Evolutionary conservation across 1,140 invertebrate species (phyloP), one percentile per base, ranked within the genome.

Genomic region (Delia radicum): DNA sequence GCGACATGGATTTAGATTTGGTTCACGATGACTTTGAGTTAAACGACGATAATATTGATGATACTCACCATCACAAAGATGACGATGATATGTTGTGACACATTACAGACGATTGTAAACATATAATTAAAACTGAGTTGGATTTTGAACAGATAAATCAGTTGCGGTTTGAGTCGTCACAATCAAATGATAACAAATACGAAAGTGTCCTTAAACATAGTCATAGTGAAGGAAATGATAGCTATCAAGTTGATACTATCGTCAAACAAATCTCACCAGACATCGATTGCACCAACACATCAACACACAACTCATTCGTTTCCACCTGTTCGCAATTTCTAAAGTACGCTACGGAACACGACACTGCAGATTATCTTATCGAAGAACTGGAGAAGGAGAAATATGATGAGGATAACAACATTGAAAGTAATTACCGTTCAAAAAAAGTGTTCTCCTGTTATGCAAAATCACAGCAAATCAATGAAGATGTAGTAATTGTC

Each of bases 41-140:
- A 15, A 87, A 86, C 77, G 81, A 87, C n/a, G 86, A 88, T 75
- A 83, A 81, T 29, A 86, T 88, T 79, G 80, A 81, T 78, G 87
- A 87, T 81, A 81, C 80, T 79, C 83, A 87, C 76, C 67, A 37
- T 28, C 78, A 80, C 2, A 78, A 78, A 5, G 81, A 84, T 42
- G 88, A 88, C 62, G 81, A 84, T 42, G 88, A 88, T 55, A 87
- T 89, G 84, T 89, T 89, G 88, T 89, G 88, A 89, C 88, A 88
- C 24, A 55, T 21, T 55, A 55, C 48, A 55, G 48, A 55, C 6
- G n/a, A n/a, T n/a, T 55, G 4, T n/a, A 55, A 55, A 55, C 48
- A 24, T 3, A 21, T 55, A 21, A 55, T 55, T 21, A 55, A 55
- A 55, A 24, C 48, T 18, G 48, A 55, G 21, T 55, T 55, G 8